These are phyloP conservation scores for Periplaneta americana DNA, from an alignment of 1,140 invertebrate species.

Conservation along the genomic window DNA sequence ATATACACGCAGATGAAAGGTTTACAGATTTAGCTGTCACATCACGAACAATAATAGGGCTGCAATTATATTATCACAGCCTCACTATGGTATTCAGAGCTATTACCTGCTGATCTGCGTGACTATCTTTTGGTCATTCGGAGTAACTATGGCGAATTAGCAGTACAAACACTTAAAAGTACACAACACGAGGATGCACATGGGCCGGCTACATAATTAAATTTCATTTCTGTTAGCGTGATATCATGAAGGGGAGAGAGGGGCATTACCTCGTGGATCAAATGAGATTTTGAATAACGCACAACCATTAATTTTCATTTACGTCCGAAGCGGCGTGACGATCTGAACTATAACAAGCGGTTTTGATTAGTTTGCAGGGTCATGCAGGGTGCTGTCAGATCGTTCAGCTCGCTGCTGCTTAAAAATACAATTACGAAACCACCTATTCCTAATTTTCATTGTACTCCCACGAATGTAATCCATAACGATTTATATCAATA, in stretches of 20 bases:
- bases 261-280: background rate
- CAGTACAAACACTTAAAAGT: background rate
- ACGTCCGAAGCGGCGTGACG: background rate
- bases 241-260: no score
- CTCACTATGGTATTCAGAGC: background rate
- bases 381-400: background rate
- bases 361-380: background rate
- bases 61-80: background rate
- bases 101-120: background rate
- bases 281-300: background rate
- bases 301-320: background rate
- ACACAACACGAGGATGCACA: background rate
- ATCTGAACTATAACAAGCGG: background rate
- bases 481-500: no score
- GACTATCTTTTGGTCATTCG: background rate
- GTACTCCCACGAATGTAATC: no score
- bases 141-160: background rate
- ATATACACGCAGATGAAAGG: background rate
- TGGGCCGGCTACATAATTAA: background rate
- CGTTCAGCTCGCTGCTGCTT: background rate
- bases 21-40: background rate
- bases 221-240: background rate
- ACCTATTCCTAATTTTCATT: background rate
- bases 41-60: background rate
- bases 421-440: background rate